Percentiles rank a stretch among this genome's conserved stretches.
phyloP scores from a whole-genome alignment of 1,140 invertebrate species.

The Cataglyphis hispanica region DNA sequence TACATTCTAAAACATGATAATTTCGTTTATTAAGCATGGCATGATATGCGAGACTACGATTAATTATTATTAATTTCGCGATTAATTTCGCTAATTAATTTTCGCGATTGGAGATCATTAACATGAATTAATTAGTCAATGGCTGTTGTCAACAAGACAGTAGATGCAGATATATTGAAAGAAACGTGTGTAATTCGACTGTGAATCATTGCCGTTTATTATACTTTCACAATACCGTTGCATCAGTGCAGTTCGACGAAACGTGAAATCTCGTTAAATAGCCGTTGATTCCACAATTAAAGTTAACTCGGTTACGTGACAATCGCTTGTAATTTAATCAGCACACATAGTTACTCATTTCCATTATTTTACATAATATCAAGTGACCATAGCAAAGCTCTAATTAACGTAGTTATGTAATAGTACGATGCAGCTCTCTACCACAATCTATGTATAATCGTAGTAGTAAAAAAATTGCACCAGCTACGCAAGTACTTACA shows the following conservation, averaged over 20 bases:
- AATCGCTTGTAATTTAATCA: constrained; percentile 60
- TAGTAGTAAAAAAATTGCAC: constrained; percentile 25
- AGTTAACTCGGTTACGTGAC: constrained; percentile 57
- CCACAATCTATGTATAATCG: constrained; percentile 45
- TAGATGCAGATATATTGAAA: constrained; percentile 21
- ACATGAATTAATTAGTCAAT: constrained; percentile 38
- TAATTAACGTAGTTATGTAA: constrained; percentile 52
- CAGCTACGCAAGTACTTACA: constrained; percentile 6
- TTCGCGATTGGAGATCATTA: constrained; percentile 35
- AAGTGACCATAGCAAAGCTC: constrained; percentile 25
- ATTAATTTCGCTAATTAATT: constrained; percentile 34
- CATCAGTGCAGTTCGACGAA: constrained; percentile 38
- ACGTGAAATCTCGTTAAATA: constrained; percentile 54
- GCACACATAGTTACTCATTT: constrained; percentile 51
- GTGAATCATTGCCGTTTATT: constrained; percentile 53
- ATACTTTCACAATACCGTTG: constrained; percentile 47
- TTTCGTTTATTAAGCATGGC: background rate
- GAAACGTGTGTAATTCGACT: constrained; percentile 19
- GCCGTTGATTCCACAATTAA: constrained; percentile 59
- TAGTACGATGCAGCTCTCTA: background rate
- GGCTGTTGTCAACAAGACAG: constrained; percentile 42
- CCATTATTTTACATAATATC: constrained; percentile 62
- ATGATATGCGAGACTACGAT: background rate
- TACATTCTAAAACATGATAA: background rate
- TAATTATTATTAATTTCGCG: constrained; percentile 32